Conservation (phyloP, 2,113 vertebrate genomes). For the Terrapene triunguis region DNA sequence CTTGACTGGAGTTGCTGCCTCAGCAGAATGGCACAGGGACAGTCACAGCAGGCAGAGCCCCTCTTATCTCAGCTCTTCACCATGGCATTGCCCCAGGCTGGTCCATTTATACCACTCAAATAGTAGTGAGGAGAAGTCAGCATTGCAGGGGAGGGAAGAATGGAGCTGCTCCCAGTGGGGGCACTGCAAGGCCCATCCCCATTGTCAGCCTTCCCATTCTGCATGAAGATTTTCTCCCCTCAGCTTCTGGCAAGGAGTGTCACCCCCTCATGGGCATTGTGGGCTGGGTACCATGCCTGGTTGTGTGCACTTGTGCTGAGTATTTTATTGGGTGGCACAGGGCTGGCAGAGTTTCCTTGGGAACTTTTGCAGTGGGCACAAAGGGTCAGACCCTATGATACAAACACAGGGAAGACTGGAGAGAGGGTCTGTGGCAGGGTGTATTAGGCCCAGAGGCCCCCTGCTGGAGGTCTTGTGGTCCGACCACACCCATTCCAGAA, state of each 20-base stretch:
- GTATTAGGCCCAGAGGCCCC: too few relatives aligned
- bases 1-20: not conserved
- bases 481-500: too few relatives aligned
- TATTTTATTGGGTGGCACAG: not conserved
- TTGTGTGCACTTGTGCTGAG: not conserved
- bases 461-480: too few relatives aligned
- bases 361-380: not conserved
- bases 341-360: not conserved
- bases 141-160: not conserved
- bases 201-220: not conserved
- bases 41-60: not conserved
- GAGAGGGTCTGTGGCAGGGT: not conserved
- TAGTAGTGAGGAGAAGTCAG: not conserved
- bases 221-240: not conserved
- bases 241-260: not conserved
- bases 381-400: not conserved
- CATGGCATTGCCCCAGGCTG: not conserved
- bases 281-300: not conserved
- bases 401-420: not conserved
- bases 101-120: not conserved
- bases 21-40: not conserved
- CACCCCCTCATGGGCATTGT: not conserved
- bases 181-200: not conserved
- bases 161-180: not conserved
- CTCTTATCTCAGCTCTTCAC: not conserved